Evolutionary conservation across 2,113 vertebrate genomes (phyloP).

Genomic region (Pelmatolapia mariae): DNA sequence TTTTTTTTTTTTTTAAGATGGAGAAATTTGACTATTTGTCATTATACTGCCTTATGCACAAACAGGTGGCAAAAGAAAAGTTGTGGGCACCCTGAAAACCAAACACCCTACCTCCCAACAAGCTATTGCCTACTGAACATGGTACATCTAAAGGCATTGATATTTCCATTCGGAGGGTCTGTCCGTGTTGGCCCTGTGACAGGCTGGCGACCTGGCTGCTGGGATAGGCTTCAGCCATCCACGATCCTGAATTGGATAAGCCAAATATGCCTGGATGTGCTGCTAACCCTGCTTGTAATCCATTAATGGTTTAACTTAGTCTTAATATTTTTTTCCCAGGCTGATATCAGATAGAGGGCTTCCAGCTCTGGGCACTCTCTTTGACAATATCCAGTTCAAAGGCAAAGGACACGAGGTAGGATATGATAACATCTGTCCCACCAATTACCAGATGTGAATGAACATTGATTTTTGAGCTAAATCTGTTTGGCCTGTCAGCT

Average conservation of each 20-base stretch:
- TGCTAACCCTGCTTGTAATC: background rate
- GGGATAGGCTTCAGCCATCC: background rate
- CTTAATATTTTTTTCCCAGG: slow-evolving; percentile 53
- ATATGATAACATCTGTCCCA: background rate
- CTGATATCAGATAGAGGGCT: slow-evolving; percentile 87
- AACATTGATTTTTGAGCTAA: background rate
- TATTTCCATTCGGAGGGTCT: background rate
- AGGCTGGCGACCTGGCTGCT: background rate
- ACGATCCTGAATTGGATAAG: background rate
- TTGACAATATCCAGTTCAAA: slow-evolving; percentile 81
- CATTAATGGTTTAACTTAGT: background rate
- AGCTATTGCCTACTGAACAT: background rate
- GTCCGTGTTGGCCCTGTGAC: background rate
- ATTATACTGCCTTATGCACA: background rate
- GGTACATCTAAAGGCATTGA: accelerated
- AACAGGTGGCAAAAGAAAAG: background rate
- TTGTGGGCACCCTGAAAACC: background rate
- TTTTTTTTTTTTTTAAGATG: too few species aligned
- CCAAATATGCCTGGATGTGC: background rate
- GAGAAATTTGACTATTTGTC: background rate
- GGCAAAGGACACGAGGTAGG: slow-evolving; percentile 94
- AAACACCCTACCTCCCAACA: background rate
- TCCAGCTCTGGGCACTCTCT: slow-evolving; percentile 85
- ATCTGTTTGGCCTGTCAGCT: background rate
- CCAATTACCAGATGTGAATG: background rate